These are phyloP conservation scores for Pseudopipra pipra DNA, from an alignment of 2,113 vertebrate species.

Conservation along the genomic window DNA sequence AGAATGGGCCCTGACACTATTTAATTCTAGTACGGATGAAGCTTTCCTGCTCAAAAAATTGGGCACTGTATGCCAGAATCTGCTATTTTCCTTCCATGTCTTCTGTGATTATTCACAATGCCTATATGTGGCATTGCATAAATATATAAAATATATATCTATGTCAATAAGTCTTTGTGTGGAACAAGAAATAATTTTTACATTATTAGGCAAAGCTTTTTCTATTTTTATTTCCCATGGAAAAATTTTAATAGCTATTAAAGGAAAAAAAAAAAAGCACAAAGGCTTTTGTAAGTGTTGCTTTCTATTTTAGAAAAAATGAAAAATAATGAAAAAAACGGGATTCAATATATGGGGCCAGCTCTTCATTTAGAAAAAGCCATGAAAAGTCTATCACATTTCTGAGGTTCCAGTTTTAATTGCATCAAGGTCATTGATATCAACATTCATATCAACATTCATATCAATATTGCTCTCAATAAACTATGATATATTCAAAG, in stretches of 20 bases:
- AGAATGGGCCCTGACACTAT: neutral
- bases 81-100: neutral
- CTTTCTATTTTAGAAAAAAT: neutral
- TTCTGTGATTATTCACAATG: neutral
- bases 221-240: neutral
- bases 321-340: neutral
- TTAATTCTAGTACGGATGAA: neutral
- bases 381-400: accelerated
- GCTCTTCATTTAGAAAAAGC: neutral
- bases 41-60: neutral
- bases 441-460: too few species aligned
- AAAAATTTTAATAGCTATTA: neutral
- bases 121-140: neutral
- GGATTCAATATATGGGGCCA: neutral
- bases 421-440: neutral
- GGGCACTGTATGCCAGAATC: neutral
- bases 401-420: neutral
- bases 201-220: neutral
- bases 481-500: neutral
- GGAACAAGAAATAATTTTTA: neutral
- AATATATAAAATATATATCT: neutral
- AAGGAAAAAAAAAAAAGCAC: neutral
- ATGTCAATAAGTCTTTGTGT: neutral
- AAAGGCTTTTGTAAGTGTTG: neutral
- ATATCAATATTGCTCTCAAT: neutral